Percentiles rank a stretch among this genome's conserved stretches.
Evolutionary conservation across 2,113 vertebrate species (phyloP).

Genomic region (Heterotilapia buettikoferi): DNA sequence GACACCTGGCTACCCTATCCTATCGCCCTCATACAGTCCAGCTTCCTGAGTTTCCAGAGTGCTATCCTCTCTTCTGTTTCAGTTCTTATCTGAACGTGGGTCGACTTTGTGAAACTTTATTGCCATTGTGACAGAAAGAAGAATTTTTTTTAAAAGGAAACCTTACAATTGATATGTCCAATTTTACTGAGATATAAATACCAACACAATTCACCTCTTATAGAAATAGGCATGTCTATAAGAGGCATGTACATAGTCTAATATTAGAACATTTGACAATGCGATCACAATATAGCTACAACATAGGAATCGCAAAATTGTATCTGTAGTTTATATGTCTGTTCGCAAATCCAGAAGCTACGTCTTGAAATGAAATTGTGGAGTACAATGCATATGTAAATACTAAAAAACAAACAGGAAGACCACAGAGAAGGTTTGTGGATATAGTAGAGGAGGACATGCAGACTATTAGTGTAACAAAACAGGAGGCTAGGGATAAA

Average conservation of each 20-base stretch:
- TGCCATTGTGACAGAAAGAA: background rate
- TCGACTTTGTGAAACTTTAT: background rate
- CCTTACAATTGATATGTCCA: background rate
- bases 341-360: background rate
- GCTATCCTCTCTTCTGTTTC: background rate
- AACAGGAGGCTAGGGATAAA: background rate
- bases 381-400: background rate
- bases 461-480: background rate
- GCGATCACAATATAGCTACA: background rate
- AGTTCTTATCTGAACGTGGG: background rate
- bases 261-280: background rate
- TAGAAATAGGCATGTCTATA: background rate
- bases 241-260: background rate
- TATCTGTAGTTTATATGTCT: background rate
- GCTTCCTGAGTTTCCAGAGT: background rate
- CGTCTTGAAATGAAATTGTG: background rate
- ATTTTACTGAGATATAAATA: accelerated
- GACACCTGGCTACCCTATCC: background rate
- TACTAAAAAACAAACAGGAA: background rate
- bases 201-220: background rate
- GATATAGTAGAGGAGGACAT: background rate
- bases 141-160: background rate
- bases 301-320: background rate
- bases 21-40: background rate
- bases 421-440: background rate